These are phyloP conservation scores for Pemphredon lugubris DNA, from an alignment of 2,888 invertebrate genomes.

Conservation along the genomic window DNA sequence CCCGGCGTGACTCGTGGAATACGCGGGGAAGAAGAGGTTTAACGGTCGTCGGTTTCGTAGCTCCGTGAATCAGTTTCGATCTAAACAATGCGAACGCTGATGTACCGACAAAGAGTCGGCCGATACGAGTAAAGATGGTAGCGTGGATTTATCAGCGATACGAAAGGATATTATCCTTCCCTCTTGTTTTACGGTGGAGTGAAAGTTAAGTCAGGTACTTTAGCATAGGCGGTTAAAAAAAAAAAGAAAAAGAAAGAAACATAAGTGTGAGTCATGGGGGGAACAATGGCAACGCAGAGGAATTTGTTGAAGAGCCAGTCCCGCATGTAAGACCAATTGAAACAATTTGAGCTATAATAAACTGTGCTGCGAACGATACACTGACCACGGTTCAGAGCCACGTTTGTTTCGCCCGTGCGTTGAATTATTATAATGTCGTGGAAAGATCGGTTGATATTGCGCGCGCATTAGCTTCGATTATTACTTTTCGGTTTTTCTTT, in stretches of 20 bases:
- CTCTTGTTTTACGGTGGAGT: slow-evolving; percentile 49
- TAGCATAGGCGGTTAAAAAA: slow-evolving; percentile 46
- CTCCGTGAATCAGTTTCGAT: slow-evolving; percentile 26
- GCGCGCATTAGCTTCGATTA: no score
- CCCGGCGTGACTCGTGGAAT: slow-evolving; percentile 28
- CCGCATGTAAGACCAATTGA: slow-evolving; percentile 63
- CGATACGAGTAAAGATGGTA: slow-evolving; percentile 14
- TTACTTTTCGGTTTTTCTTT: background rate
- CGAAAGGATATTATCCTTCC: slow-evolving; percentile 27
- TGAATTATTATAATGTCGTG: slow-evolving; percentile 45
- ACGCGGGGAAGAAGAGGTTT: background rate
- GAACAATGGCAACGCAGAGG: slow-evolving; percentile 58
- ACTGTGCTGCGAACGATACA: slow-evolving; percentile 37
- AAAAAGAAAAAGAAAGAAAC: no score
- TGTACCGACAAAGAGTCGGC: background rate
- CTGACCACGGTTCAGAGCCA: slow-evolving; percentile 34
- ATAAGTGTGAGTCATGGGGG: slow-evolving; percentile 60
- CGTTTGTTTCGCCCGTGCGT: slow-evolving; percentile 41
- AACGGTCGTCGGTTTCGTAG: slow-evolving; percentile 3
- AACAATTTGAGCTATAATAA: slow-evolving; percentile 60
- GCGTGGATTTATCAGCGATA: slow-evolving; percentile 30
- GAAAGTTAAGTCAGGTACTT: slow-evolving; percentile 58
- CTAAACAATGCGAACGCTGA: slow-evolving; percentile 16
- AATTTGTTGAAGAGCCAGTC: slow-evolving; percentile 59
- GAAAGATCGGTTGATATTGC: no score